These are phyloP conservation scores for Mico argentatus DNA, from an alignment of 2,797 vertebrate species.

Conservation along the genomic window DNA sequence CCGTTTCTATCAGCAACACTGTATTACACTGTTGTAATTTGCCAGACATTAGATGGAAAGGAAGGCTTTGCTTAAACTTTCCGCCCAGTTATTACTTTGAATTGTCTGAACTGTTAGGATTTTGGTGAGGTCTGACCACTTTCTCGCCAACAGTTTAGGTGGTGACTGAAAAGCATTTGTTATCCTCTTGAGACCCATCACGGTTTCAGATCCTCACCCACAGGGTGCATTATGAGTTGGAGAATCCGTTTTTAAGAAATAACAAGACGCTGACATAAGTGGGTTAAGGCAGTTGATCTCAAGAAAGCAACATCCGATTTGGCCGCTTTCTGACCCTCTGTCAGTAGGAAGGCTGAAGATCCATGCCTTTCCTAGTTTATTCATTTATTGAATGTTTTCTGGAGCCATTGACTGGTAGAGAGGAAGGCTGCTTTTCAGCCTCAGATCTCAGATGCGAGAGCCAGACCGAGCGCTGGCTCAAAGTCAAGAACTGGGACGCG, in stretches of 20 bases:
- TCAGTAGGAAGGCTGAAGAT: accelerated
- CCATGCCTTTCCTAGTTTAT: accelerated
- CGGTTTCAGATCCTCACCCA: accelerated
- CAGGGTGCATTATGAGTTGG: accelerated
- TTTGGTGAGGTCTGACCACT: background rate
- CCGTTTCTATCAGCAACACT: accelerated
- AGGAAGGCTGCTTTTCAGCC: accelerated
- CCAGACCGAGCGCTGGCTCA: accelerated
- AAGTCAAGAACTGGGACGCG: accelerated
- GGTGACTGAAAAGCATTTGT: background rate
- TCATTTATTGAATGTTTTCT: background rate
- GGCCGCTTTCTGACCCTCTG: accelerated
- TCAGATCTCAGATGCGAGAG: accelerated
- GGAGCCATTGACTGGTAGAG: background rate
- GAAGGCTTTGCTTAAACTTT: background rate
- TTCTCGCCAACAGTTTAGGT: background rate
- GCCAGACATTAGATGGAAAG: background rate
- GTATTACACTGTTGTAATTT: background rate
- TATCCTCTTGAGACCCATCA: accelerated
- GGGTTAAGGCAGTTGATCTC: background rate
- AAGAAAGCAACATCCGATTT: accelerated
- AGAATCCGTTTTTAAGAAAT: background rate
- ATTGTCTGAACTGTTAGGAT: background rate
- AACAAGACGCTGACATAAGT: accelerated
- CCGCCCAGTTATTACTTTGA: background rate